phyloP scores from a whole-genome alignment of 2,797 vertebrate genomes.

The Onychomys torridus region DNA sequence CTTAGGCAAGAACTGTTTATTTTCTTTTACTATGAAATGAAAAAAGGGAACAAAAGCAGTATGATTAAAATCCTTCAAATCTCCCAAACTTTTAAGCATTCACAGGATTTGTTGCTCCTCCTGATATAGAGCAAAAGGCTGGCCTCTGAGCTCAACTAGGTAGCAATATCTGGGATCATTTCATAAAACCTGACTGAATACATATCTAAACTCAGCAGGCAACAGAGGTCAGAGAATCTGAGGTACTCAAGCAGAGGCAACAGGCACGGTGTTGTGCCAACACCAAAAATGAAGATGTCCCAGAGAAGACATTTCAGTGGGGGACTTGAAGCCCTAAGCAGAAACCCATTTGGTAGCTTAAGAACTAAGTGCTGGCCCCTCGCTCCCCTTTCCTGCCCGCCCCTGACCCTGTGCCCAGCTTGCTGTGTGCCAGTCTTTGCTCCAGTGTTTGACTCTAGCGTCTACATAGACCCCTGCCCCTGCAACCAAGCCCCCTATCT shows the following conservation, averaged over 20 bases:
- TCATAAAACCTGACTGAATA: not conserved
- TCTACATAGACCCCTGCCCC: not conserved
- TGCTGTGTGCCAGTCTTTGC: slow-evolving; percentile 69
- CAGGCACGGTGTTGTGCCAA: not conserved
- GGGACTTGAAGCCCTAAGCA: slow-evolving; percentile 32
- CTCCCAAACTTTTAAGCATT: slow-evolving; percentile 42
- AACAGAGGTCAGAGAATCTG: not conserved
- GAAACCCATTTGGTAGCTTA: not conserved
- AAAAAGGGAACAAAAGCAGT: slow-evolving; percentile 43
- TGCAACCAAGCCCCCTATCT: not conserved
- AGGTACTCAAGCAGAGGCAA: not conserved
- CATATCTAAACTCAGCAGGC: not conserved
- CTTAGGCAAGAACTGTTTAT: slow-evolving; percentile 28
- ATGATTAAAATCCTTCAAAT: slow-evolving; percentile 47
- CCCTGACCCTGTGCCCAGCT: slow-evolving; percentile 42
- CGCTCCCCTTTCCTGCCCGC: too few relatives aligned
- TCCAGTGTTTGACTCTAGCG: slow-evolving; percentile 78
- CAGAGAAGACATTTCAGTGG: slow-evolving; percentile 11
- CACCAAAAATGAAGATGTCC: not conserved
- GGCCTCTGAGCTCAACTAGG: not conserved
- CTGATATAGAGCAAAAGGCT: slow-evolving; percentile 38
- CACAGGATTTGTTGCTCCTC: not conserved
- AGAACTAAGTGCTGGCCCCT: not conserved
- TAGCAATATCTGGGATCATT: not conserved
- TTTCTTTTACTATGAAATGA: slow-evolving; percentile 39